Base-by-base conservation (phyloP, 2,797 vertebrate genomes). In the Menidia menidia region DNA sequence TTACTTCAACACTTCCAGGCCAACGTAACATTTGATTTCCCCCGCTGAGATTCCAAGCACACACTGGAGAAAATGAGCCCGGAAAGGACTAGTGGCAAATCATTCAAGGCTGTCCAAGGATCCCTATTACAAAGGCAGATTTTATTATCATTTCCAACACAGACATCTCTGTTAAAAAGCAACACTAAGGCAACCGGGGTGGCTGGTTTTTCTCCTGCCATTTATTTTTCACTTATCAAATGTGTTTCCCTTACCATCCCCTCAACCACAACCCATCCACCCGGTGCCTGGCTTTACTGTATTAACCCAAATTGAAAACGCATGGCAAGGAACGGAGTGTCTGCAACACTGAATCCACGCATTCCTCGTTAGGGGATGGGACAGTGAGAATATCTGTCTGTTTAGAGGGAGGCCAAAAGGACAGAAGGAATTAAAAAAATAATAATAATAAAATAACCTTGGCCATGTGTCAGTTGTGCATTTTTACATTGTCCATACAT, bases 181-280 rank as follows among this genome's bases (percentile, higher is more conserved):
- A 77, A 82, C 87, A 92, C 88, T 91, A 77, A 91, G 82, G 87
- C 86, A 90, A 90, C 67, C 78, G 87, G 87, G 88, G 87, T 82
- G 79, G 83, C 90, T 93, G 88, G 13, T 92, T 94, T 92, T 90
- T 91, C 88, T 92, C 89, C 78, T 88, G 89, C 88, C 89, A 85
- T 91, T 92, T 88, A 91, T 92, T 93, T 94, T 92, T 92, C 90
- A 89, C 92, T 93, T 93, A 93, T 94, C 90, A 90, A 91, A 92
- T 87, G 81, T 83, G 88, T 89, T 90, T 91, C 75, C 78, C 86
- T 83, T 68, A 77, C 82, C 75, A 84, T 69, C 83, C 75, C 82
- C 82, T 77, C 67, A 83, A 82, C 82, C 81, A 65, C 86, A 78
- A 82, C 66, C 72, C 75, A 85, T 73, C 73, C 81, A 75, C 77